A percentile compares a stretch with the other conserved stretches of the same genome.
Conservation (phyloP, 2,888 invertebrate genomes). For the Sialis lutaria region DNA sequence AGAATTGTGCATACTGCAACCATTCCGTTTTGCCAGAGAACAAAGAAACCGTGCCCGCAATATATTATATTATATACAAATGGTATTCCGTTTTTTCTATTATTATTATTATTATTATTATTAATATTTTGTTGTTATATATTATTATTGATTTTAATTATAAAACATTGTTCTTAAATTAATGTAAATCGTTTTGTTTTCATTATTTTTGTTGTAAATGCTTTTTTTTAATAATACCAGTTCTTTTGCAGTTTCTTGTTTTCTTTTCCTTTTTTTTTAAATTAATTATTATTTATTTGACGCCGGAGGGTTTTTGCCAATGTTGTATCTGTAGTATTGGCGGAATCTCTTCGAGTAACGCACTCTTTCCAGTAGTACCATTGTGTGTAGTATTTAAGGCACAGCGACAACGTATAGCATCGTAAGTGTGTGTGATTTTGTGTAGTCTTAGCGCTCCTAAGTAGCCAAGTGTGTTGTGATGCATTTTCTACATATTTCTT, state of each 20-base stretch:
- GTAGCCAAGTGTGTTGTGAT: too few species aligned
- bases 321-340: too few species aligned
- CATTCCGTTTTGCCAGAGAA: slow-evolving; percentile 3
- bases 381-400: too few species aligned
- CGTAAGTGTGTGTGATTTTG: too few species aligned
- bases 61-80: slow-evolving; percentile 4
- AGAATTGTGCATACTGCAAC: not conserved
- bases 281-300: not conserved
- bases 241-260: slow-evolving; percentile 45
- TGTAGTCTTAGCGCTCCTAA: too few species aligned
- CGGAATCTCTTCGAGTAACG: too few species aligned
- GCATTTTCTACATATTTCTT: not conserved
- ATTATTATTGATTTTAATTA: slow-evolving; percentile 43
- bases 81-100: slow-evolving; percentile 28
- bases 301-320: too few species aligned
- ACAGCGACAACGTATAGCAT: too few species aligned
- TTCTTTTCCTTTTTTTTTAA: slow-evolving; percentile 12
- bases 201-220: slow-evolving; percentile 59
- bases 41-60: slow-evolving; percentile 5
- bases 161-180: slow-evolving; percentile 56
- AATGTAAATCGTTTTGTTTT: slow-evolving; percentile 63
- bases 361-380: too few species aligned
- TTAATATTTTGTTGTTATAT: slow-evolving; percentile 38
- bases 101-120: slow-evolving; percentile 40
- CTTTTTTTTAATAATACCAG: slow-evolving; percentile 53